Conservation (phyloP, 2,797 vertebrate species). For the Melanotaenia trifasciata region DNA sequence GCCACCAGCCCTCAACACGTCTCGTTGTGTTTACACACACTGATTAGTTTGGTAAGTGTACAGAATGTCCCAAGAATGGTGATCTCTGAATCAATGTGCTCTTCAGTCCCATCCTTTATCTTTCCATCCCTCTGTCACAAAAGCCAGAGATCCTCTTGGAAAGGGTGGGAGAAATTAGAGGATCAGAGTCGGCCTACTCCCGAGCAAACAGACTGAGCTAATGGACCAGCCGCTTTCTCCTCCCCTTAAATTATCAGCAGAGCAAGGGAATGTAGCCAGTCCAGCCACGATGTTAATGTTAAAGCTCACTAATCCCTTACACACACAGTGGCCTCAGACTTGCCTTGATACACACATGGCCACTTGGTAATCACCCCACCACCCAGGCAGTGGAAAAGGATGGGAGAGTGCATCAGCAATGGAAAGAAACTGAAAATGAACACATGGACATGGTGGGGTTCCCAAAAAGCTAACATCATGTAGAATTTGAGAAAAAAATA, state of each 20-base stretch:
- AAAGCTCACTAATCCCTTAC: conserved; percentile 93
- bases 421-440: conserved; percentile 76
- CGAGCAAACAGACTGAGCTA: conserved; percentile 94
- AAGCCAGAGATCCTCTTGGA: conserved; percentile 88
- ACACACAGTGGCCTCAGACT: conserved; percentile 88
- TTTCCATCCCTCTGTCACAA: conserved; percentile 81
- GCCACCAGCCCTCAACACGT: conserved; percentile 73
- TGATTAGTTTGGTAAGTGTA: conserved; percentile 88
- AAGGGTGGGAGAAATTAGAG: conserved; percentile 90
- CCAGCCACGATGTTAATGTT: conserved; percentile 88
- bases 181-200: conserved; percentile 89
- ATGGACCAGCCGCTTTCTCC: conserved; percentile 92
- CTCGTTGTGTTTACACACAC: conserved; percentile 88
- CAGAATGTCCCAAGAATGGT: conserved; percentile 86
- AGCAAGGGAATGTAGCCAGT: conserved; percentile 88
- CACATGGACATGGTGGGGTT: conserved; percentile 23
- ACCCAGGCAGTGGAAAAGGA: conserved; percentile 90
- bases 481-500: background rate
- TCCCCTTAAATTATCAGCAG: conserved; percentile 94
- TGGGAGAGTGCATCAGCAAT: conserved; percentile 78
- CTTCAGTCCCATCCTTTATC: conserved; percentile 73
- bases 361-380: conserved; percentile 88
- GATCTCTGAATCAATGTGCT: conserved; percentile 86
- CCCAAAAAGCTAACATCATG: conserved; percentile 1
- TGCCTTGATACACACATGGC: conserved; percentile 72